Evolutionary conservation across 2,888 invertebrate genomes (phyloP).

Genomic region (Idaea aversata): DNA sequence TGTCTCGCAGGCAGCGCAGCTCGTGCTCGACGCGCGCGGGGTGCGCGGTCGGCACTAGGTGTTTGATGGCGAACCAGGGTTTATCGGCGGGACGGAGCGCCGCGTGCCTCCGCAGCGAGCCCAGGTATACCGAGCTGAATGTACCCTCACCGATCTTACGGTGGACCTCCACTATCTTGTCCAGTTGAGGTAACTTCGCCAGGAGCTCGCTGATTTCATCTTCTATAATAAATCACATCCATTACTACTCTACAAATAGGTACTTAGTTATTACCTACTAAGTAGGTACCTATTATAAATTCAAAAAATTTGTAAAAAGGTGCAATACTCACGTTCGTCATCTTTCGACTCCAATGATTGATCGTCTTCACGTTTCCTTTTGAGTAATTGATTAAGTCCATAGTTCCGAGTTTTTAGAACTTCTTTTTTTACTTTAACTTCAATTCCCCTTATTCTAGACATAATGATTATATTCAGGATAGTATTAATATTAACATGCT

Average conservation of each 20-base stretch:
- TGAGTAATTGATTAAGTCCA: slow-evolving; percentile 48
- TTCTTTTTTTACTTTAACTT: slow-evolving; percentile 58
- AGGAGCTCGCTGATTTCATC: slow-evolving; percentile 68
- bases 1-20: slow-evolving; percentile 87
- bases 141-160: slow-evolving; percentile 91
- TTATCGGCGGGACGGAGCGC: slow-evolving; percentile 60
- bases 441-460: slow-evolving; percentile 70
- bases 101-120: slow-evolving; percentile 80
- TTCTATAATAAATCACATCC: slow-evolving; percentile 42
- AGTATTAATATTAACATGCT: neutral
- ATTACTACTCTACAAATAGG: slow-evolving; percentile 1
- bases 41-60: slow-evolving; percentile 92
- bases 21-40: slow-evolving; percentile 91
- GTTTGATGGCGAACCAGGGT: slow-evolving; percentile 89
- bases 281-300: neutral
- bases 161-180: slow-evolving; percentile 83
- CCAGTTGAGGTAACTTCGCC: slow-evolving; percentile 80
- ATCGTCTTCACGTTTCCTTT: slow-evolving; percentile 49
- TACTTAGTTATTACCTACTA: too few relatives aligned
- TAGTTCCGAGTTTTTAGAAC: slow-evolving; percentile 50
- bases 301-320: slow-evolving; percentile 12
- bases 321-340: slow-evolving; percentile 57
- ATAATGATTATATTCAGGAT: slow-evolving; percentile 27
- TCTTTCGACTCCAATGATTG: slow-evolving; percentile 49
- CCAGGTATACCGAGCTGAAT: slow-evolving; percentile 92